Evolutionary conservation across 1,140 invertebrate genomes (phyloP).

Genomic region (Spodoptera litura): DNA sequence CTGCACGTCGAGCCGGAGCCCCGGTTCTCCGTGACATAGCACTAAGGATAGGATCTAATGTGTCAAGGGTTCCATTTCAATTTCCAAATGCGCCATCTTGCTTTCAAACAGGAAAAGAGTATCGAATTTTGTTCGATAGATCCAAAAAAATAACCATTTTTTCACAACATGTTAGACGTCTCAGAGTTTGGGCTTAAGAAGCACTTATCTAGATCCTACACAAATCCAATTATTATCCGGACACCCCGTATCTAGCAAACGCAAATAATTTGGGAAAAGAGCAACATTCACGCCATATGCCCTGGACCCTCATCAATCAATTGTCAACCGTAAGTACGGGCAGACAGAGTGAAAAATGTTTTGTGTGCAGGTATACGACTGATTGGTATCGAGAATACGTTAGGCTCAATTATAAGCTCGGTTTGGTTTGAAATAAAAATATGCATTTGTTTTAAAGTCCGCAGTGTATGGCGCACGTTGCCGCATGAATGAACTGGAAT

Average conservation of each 20-base stretch:
- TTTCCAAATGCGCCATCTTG: too few relatives aligned
- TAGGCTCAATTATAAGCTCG: slow-evolving; percentile 23
- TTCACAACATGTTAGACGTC: not conserved
- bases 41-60: too few relatives aligned
- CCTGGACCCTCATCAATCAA: slow-evolving; percentile 37
- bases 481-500: not conserved
- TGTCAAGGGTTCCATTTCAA: too few relatives aligned
- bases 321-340: slow-evolving; percentile 11
- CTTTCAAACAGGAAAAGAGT: too few relatives aligned
- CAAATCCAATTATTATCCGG: slow-evolving; percentile 27
- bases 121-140: too few relatives aligned
- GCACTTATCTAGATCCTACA: slow-evolving; percentile 10
- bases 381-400: slow-evolving; percentile 32
- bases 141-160: not conserved
- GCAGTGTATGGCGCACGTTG: too few relatives aligned
- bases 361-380: slow-evolving; percentile 26
- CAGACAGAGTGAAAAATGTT: slow-evolving; percentile 22
- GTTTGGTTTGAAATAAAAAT: slow-evolving; percentile 1
- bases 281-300: slow-evolving; percentile 13
- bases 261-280: slow-evolving; percentile 39
- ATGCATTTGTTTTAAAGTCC: not conserved
- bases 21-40: too few relatives aligned
- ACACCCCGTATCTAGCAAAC: slow-evolving; percentile 10
- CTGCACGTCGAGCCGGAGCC: too few relatives aligned
- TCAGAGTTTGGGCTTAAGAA: not conserved